Evolutionary conservation across 2,888 invertebrate genomes (phyloP).

Genomic region (Hypomecis atomaria): DNA sequence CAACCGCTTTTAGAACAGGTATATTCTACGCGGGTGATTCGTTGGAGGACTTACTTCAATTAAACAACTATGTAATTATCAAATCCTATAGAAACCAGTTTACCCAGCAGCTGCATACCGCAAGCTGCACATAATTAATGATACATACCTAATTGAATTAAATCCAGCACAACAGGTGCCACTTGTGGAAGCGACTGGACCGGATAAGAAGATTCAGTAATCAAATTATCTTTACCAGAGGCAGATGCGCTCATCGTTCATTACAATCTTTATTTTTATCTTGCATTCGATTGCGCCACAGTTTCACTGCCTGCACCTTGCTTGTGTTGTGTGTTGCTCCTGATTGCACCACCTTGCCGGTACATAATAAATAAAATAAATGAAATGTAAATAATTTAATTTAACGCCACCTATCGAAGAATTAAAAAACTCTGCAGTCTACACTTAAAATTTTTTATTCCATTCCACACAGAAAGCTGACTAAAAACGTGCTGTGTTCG

Average conservation of each 20-base stretch:
- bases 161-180: slow-evolving; percentile 6
- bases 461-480: background rate
- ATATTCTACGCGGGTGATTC: too few species aligned
- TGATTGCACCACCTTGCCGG: background rate
- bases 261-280: background rate
- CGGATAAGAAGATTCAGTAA: slow-evolving; percentile 1
- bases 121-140: background rate
- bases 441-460: background rate
- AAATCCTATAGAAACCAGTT: background rate
- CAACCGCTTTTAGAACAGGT: too few species aligned
- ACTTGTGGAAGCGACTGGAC: background rate
- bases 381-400: background rate
- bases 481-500: too few species aligned
- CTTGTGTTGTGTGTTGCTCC: background rate
- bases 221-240: background rate
- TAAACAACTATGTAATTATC: background rate
- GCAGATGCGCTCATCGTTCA: slow-evolving; percentile 1
- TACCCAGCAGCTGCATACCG: slow-evolving; percentile 7
- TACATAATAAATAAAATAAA: background rate
- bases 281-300: background rate
- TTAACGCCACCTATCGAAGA: background rate
- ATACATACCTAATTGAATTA: slow-evolving; percentile 1
- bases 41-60: background rate
- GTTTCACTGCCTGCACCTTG: background rate
- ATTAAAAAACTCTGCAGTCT: background rate